Evolutionary conservation across 2,888 invertebrate genomes (phyloP), one percentile per base, ranked within the genome.

Genomic region (Mylabris sibirica): DNA sequence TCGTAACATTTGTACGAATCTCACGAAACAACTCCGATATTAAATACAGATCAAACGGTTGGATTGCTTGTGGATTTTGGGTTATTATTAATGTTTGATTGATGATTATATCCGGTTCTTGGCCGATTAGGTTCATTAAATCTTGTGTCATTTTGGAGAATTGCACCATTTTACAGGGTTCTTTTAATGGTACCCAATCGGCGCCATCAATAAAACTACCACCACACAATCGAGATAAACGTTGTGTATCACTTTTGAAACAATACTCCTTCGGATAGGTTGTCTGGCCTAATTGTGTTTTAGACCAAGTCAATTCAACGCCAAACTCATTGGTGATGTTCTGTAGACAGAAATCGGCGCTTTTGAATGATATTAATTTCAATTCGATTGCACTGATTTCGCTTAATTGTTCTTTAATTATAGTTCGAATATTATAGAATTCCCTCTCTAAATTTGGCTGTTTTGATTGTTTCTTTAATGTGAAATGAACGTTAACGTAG

Each of bases 151-250:
- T 34, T 20, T 60, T 3, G 9, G 59, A 41, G 1, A 35, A 4
- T n/a, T 41, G 34, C 0, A 44, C 44, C 1, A 41, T 14, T 1
- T 9, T 2, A 44, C 61, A 61, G 9, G 34, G 8, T 14, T 64
- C 38, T 30, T 11, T 64, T 17, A 61, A 60, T 12, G 49, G 67
- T 53, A 85, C 85, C 90, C 90, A 90, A 60, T 75, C 74, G 57
- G 87, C 87, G 14, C 89, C 90, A 11, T 83, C 72, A 4, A 87
- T 78, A 77, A 88, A 90, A 59, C 88, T 85, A 2, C 90, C 90
- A 6, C 75, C 65, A 75, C 90, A 90, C 60, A 80, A 81, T 68
- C 89, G 84, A 41, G 85, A 86, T 2, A 88, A 85, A 9, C 89
- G 89, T 68, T 89, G 82, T 1, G 89, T 89, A 76, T 88, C 38